Evolutionary conservation across 2,797 vertebrate species (phyloP).

Genomic region (Pterois miles): DNA sequence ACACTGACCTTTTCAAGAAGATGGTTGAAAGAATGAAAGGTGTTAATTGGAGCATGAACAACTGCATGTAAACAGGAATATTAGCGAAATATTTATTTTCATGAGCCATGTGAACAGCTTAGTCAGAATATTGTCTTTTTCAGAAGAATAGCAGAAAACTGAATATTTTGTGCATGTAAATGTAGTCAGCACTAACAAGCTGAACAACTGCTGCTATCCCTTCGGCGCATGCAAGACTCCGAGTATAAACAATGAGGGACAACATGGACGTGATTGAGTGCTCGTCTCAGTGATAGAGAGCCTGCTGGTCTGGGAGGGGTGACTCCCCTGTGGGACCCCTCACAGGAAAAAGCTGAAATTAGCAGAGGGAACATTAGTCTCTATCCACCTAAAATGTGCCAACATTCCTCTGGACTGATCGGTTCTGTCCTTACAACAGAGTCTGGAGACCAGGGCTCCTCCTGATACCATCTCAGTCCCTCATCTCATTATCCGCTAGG

Average conservation of each 20-base stretch:
- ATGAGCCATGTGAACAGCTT: too few species aligned
- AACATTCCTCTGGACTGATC: slow-evolving; percentile 49
- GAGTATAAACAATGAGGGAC: slow-evolving; percentile 35
- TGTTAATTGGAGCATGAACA: too few species aligned
- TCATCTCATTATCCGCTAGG: slow-evolving; percentile 58
- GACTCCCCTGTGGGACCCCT: slow-evolving; percentile 57
- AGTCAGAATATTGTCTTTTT: too few species aligned
- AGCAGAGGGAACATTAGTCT: slow-evolving; percentile 59
- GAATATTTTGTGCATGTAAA: too few species aligned
- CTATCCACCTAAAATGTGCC: slow-evolving; percentile 51
- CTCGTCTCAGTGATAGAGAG: slow-evolving; percentile 42
- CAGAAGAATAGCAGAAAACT: too few species aligned
- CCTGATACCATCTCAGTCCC: slow-evolving; percentile 60
- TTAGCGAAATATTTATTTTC: too few species aligned
- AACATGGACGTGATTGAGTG: slow-evolving; percentile 44
- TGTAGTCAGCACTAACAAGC: background rate
- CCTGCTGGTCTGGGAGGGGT: slow-evolving; percentile 11
- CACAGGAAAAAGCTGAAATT: slow-evolving; percentile 72
- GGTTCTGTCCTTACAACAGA: slow-evolving; percentile 25
- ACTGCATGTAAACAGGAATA: too few species aligned
- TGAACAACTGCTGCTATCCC: slow-evolving; percentile 15
- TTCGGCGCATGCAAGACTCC: background rate
- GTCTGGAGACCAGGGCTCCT: slow-evolving; percentile 32
- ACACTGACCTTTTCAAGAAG: too few species aligned
- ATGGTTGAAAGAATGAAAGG: too few species aligned